Percentiles rank a stretch among this genome's conserved stretches.
Evolutionary conservation across 2,888 invertebrate genomes (phyloP).

Genomic region (Cetonia aurata): DNA sequence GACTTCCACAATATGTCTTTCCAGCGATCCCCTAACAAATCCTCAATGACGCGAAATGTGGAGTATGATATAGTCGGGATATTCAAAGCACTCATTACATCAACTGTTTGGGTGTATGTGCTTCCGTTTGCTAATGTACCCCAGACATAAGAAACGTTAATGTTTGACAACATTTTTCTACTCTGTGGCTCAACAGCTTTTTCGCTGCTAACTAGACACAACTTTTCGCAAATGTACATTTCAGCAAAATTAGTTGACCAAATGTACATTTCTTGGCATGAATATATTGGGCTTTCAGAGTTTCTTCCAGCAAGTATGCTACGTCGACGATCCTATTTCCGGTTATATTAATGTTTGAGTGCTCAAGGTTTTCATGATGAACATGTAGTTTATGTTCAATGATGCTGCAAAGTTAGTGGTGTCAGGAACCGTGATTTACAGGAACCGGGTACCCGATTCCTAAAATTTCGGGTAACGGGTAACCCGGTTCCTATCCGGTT

Average conservation of each 20-base stretch:
- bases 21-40: background rate
- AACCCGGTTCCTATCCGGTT: no score
- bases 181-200: background rate
- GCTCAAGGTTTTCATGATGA: background rate
- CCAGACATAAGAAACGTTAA: slow-evolving; percentile 18
- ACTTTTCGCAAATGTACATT: slow-evolving; percentile 4
- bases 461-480: no score
- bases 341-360: background rate
- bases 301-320: background rate
- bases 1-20: slow-evolving; percentile 28
- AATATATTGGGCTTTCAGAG: background rate
- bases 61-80: slow-evolving; percentile 12
- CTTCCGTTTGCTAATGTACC: slow-evolving; percentile 29
- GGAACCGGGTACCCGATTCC: no score
- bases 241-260: background rate
- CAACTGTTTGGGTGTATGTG: slow-evolving; percentile 8
- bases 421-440: no score
- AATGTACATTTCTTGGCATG: slow-evolving; percentile 1
- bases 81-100: slow-evolving; percentile 1
- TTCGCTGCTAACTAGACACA: background rate
- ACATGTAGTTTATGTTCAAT: background rate
- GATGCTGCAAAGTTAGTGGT: background rate
- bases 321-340: slow-evolving; percentile 7
- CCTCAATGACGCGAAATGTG: slow-evolving; percentile 10
- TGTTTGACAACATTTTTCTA: background rate